phyloP scores from a whole-genome alignment of 2,888 invertebrate genomes.

The Dasysyrphus albostriatus region DNA sequence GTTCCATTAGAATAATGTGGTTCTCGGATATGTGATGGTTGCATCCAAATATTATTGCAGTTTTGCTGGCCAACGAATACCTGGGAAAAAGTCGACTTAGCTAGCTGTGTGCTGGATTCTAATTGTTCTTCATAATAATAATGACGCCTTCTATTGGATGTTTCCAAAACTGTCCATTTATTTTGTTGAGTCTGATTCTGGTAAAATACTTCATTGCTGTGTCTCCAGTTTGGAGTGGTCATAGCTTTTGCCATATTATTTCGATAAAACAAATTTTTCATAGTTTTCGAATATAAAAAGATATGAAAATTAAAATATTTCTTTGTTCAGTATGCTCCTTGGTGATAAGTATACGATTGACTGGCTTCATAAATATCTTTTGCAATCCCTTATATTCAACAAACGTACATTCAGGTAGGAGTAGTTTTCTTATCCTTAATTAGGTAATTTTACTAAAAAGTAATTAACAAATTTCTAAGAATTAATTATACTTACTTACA shows the following conservation, averaged over 20 bases:
- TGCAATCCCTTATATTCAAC: not conserved
- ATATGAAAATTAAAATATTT: no score
- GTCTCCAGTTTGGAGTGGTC: not conserved
- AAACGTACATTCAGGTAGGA: not conserved
- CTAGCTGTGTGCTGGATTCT: not conserved
- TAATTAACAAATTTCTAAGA: not conserved
- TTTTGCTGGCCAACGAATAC: not conserved
- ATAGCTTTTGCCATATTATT: not conserved
- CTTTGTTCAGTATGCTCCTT: no score
- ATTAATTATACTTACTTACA: not conserved
- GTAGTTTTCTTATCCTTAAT: not conserved
- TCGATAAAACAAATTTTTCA: not conserved
- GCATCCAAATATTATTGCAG: not conserved
- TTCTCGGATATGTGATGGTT: not conserved
- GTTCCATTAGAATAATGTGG: not conserved
- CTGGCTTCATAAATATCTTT: not conserved
- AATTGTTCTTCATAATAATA: not conserved
- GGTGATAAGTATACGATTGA: not conserved
- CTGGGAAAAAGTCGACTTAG: not conserved
- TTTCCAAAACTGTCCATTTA: not conserved
- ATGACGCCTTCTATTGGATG: not conserved
- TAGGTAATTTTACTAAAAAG: conserved; percentile 1
- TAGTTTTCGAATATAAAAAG: not conserved
- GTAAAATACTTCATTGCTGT: not conserved
- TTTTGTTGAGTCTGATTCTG: not conserved